Percentiles rank a stretch among this genome's conserved stretches.
Evolutionary conservation across 2,888 invertebrate species (phyloP).

Genomic region (Empis stercorea): DNA sequence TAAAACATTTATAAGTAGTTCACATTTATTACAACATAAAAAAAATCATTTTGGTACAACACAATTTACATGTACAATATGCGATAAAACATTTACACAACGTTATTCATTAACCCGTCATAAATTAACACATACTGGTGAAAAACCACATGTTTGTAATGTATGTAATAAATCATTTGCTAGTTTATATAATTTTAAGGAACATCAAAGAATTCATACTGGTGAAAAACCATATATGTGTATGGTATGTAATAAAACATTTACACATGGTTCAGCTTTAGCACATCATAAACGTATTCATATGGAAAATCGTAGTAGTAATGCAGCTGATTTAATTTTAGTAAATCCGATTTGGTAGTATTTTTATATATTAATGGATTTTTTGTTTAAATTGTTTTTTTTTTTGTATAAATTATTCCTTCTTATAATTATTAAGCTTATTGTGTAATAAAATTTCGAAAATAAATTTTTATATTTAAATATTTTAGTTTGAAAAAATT

Average conservation of each 20-base stretch:
- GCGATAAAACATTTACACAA: neutral
- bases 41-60: neutral
- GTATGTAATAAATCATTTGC: constrained; percentile 32
- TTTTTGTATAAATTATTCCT: too few species aligned
- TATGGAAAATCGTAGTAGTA: neutral
- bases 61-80: neutral
- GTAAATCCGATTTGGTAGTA: too few species aligned
- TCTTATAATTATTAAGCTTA: too few species aligned
- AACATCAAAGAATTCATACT: constrained; percentile 40
- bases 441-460: too few species aligned
- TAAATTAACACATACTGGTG: neutral
- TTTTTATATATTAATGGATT: too few species aligned
- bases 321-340: too few species aligned
- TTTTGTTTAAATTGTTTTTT: too few species aligned
- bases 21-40: neutral
- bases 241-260: constrained; percentile 28
- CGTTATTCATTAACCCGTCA: neutral
- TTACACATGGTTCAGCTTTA: neutral
- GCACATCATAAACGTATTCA: neutral
- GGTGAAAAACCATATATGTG: constrained; percentile 16
- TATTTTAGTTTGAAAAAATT: too few species aligned
- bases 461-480: too few species aligned
- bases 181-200: neutral
- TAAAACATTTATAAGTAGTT: neutral
- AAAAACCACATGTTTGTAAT: constrained; percentile 25